phyloP scores from a whole-genome alignment of 1,140 invertebrate genomes.

The Zaprionus ornatus region DNA sequence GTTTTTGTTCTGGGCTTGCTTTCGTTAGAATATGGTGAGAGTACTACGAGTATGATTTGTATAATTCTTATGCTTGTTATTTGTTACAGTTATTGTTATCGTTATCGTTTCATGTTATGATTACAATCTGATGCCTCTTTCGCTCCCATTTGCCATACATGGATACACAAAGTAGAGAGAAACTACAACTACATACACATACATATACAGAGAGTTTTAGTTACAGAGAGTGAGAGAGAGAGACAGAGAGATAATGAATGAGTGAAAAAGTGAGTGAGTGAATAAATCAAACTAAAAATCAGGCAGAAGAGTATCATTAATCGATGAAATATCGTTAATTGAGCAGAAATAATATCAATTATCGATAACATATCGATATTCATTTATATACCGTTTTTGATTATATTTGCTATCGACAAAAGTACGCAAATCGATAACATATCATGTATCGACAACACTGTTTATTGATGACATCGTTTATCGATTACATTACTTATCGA shows the following conservation, averaged over 20 bases:
- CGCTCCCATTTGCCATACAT: constrained; percentile 83
- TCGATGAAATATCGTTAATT: constrained; percentile 18
- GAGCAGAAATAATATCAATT: no score
- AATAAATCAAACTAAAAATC: constrained; percentile 17
- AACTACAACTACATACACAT: constrained; percentile 36
- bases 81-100: constrained; percentile 50
- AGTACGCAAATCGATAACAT: no score
- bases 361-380: background rate
- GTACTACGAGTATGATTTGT: constrained; percentile 41
- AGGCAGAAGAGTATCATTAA: background rate
- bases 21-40: constrained; percentile 14
- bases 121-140: constrained; percentile 83
- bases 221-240: background rate
- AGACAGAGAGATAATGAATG: background rate
- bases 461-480: no score
- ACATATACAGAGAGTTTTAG: constrained; percentile 11
- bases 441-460: no score
- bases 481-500: background rate
- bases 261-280: background rate
- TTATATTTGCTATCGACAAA: no score
- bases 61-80: constrained; percentile 36
- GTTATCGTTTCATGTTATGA: constrained; percentile 51
- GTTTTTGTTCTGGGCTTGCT: constrained; percentile 34
- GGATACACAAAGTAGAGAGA: constrained; percentile 67
- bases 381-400: no score